These are phyloP conservation scores for Ips nitidus DNA, from an alignment of 1,140 invertebrate species.

Conservation along the genomic window DNA sequence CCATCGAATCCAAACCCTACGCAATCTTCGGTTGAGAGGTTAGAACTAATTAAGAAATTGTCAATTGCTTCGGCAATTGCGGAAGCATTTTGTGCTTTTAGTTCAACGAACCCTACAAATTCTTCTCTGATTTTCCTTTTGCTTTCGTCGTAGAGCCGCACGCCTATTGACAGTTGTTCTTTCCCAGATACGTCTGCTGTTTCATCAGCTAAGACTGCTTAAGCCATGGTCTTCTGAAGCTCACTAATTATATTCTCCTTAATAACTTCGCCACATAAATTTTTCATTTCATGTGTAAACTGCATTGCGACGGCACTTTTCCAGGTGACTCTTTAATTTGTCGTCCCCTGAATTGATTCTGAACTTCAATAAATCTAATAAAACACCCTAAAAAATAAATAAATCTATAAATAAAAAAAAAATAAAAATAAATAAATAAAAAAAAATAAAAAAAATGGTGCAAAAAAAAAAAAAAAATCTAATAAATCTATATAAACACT, in stretches of 20 bases:
- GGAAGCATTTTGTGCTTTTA: conserved; percentile 29
- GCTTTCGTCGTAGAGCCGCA: conserved; percentile 20
- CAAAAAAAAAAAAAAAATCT: too few species aligned
- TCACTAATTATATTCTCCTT: conserved; percentile 26
- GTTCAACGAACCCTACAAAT: conserved; percentile 31
- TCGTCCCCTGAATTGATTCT: conserved; percentile 29
- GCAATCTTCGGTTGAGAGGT: conserved; percentile 18
- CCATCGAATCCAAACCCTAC: conserved; percentile 43
- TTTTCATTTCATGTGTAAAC: conserved; percentile 30
- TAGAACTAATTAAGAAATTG: conserved; percentile 14
- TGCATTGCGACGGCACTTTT: conserved; percentile 24
- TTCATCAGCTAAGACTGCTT: too few species aligned
- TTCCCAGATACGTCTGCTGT: conserved; percentile 33
- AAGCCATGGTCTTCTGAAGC: conserved; percentile 9
- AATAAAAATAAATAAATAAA: conserved; percentile 27
- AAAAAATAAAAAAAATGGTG: conserved; percentile 28
- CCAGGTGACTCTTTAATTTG: conserved; percentile 28
- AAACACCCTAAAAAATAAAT: conserved; percentile 34
- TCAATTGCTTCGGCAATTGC: conserved; percentile 31
- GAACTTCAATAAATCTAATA: conserved; percentile 39
- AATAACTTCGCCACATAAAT: conserved; percentile 34
- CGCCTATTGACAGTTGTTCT: conserved; percentile 24
- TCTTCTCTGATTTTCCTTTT: conserved; percentile 28
- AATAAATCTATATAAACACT: too few species aligned
- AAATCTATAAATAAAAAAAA: conserved; percentile 23